Conservation (phyloP, 2,113 vertebrate species). For the human (Homo sapiens) region GRCh38 chr7:70017501-70018000, state of each 20-base stretch:
- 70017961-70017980: constrained; percentile 13
- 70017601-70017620: not conserved
- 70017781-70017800: not conserved
- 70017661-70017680: not conserved
- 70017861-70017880: not conserved
- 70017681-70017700: not conserved
- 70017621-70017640: not conserved
- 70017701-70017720: not conserved
- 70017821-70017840: not conserved
- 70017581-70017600: not conserved
- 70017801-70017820: not conserved
- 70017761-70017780: not conserved
- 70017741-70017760: not conserved
- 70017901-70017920: not conserved
- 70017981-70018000: not conserved
- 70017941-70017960: not conserved
- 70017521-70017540: not conserved
- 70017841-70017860: too few relatives aligned
- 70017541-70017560: not conserved
- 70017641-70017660: not conserved
- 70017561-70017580: not conserved
- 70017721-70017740: not conserved
- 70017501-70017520: constrained; percentile 69
- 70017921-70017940: not conserved
- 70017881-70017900: not conserved